Percentiles rank a stretch among this genome's conserved stretches.
phyloP scores from a whole-genome alignment of 30 jellyfish, hydroid and myxozoan species.

The Haliclystus octoradiatus region DNA sequence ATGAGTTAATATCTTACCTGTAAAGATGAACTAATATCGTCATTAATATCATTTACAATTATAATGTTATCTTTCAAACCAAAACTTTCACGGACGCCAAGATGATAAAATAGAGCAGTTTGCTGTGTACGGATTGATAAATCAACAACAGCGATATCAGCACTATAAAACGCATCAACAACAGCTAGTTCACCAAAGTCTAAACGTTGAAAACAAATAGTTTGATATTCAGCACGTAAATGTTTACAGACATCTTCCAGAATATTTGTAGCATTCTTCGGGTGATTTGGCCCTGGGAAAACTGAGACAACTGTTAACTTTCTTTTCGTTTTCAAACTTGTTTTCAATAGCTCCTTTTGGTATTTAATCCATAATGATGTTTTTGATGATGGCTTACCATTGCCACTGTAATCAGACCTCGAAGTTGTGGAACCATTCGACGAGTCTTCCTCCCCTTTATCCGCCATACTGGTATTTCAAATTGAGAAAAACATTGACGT shows the following conservation, averaged over 20 bases:
- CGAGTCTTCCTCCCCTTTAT: not conserved
- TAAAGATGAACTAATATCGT: constrained; percentile 55
- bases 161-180: constrained; percentile 74
- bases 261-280: constrained; percentile 42
- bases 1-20: constrained; percentile 68
- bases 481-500: not conserved
- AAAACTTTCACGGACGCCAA: constrained; percentile 96
- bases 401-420: not conserved
- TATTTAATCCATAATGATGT: not conserved
- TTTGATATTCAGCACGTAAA: constrained; percentile 45
- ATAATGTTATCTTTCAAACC: constrained; percentile 92
- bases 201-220: constrained; percentile 51
- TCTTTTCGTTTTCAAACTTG: constrained; percentile 16
- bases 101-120: constrained; percentile 79
- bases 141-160: constrained; percentile 89
- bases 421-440: not conserved
- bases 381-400: not conserved
- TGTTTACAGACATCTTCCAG: constrained; percentile 56
- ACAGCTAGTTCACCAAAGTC: constrained; percentile 87
- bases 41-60: constrained; percentile 45
- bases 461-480: not conserved
- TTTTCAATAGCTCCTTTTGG: not conserved
- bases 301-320: constrained; percentile 57
- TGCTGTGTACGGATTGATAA: constrained; percentile 50
- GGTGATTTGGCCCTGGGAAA: constrained; percentile 52